Evolutionary conservation across 2,113 vertebrate genomes (phyloP).

Genomic region (Protobothrops flavoviridis): DNA sequence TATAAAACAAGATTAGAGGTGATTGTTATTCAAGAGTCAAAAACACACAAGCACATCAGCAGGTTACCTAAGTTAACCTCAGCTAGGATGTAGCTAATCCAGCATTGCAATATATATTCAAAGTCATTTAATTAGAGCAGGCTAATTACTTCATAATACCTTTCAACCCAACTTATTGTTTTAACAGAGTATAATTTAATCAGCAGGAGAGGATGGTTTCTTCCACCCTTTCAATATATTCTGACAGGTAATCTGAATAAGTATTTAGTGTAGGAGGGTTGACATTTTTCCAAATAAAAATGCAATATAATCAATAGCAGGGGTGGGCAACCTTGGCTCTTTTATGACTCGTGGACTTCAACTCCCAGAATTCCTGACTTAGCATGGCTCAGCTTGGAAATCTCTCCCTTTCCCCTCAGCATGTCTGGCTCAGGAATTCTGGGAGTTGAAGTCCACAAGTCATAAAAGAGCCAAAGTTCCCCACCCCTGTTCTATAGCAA

Average conservation of each 20-base stretch:
- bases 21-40: background rate
- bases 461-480: no score
- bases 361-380: no score
- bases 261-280: background rate
- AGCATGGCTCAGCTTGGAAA: no score
- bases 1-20: background rate
- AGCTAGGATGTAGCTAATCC: background rate
- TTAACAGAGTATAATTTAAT: background rate
- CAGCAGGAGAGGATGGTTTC: background rate
- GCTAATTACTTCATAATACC: background rate
- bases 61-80: background rate
- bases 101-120: background rate
- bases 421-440: no score
- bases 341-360: no score
- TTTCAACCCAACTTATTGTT: background rate
- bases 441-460: no score
- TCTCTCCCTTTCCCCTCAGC: no score
- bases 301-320: background rate
- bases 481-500: no score
- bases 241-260: background rate
- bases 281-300: background rate
- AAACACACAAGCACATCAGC: background rate
- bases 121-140: background rate
- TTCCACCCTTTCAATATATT: background rate
- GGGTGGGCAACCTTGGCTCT: no score